Base-by-base conservation (phyloP, 2,797 vertebrate species). In the Toxotes lorentzi region DNA sequence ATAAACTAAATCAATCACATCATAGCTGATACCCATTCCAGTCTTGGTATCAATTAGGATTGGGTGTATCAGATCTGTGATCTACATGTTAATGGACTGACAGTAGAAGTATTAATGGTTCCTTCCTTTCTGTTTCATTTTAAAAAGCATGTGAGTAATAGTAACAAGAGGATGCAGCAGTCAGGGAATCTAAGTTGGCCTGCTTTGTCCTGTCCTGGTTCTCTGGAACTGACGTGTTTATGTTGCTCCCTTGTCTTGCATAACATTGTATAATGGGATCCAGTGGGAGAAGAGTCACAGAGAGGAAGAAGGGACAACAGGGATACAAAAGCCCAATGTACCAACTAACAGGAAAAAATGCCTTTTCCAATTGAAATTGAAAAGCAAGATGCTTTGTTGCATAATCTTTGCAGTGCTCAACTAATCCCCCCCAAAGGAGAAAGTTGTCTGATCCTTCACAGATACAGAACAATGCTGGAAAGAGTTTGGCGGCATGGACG, bases 161-260 rank as follows among this genome's bases (percentile, higher is more conserved):
- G 13, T 17, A 32, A 35, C 38, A 59, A 51, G 54, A 32, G 48
- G 48, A 65, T 16, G 23, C 35, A 56, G 27, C 38, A 45, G 43
- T 21, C 24, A 61, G 40, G 47, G 16, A 45, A 24, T 48, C 54
- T 54, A 34, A n/a, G 30, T 13, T 73, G 60, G 48, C 35, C 45
- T 32, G 0, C 32, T 63, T 56, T 60, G 48, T 47, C 27, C 27
- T 53, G 60, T 35, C 38, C 61, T 73, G 71, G 14, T 62, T 73
- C 21, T 50, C 51, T 57, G 60, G 10, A 19, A 13, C 17, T 75
- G 63, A 69, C 53, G 56, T 73, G 50, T 81, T 85, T 72, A 59
- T 43, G 13, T 27, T 45, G 19, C 70, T 74, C 34, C 35, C 4
- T 41, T 65, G 41, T 56, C 63, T 78, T 58, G 34, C 48, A 45